Conservation (phyloP, 2,888 invertebrate genomes). For the Caenorhabditis sp. region DNA sequence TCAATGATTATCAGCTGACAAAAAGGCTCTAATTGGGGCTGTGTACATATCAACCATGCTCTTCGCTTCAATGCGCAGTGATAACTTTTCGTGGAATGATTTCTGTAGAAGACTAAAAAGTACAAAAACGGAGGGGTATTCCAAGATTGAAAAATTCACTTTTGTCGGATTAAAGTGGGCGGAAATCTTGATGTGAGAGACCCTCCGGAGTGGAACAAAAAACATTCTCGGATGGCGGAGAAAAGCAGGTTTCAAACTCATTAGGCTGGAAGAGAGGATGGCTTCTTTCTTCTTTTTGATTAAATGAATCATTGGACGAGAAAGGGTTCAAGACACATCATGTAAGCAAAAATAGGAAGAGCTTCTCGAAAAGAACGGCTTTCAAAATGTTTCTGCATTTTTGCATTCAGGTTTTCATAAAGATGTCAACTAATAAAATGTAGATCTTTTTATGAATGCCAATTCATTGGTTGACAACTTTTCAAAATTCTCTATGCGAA, state of each 20-base stretch:
- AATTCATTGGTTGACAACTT: no score
- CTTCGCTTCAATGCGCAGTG: neutral
- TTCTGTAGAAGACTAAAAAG: slow-evolving; percentile 9
- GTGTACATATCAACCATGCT: neutral
- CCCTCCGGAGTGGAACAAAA: neutral
- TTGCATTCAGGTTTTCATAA: no score
- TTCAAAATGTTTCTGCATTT: no score
- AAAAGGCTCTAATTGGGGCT: neutral
- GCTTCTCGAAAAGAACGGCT: no score
- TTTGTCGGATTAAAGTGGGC: neutral
- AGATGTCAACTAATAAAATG: no score
- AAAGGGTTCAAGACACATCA: neutral
- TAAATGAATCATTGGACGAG: slow-evolving; percentile 12
- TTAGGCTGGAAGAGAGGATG: slow-evolving; percentile 42
- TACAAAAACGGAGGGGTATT: neutral
- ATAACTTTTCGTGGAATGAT: neutral
- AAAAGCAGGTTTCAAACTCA: slow-evolving; percentile 31
- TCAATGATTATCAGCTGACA: slow-evolving; percentile 1
- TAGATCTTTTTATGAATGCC: no score
- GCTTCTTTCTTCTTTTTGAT: slow-evolving; percentile 4
- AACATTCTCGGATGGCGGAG: no score
- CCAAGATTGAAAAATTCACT: neutral
- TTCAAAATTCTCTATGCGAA: no score
- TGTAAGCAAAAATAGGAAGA: no score
- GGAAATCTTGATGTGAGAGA: no score